Evolutionary conservation across 2,888 invertebrate species (phyloP), one percentile per base, ranked within the genome.

Genomic region (Diplazon laetatorius): DNA sequence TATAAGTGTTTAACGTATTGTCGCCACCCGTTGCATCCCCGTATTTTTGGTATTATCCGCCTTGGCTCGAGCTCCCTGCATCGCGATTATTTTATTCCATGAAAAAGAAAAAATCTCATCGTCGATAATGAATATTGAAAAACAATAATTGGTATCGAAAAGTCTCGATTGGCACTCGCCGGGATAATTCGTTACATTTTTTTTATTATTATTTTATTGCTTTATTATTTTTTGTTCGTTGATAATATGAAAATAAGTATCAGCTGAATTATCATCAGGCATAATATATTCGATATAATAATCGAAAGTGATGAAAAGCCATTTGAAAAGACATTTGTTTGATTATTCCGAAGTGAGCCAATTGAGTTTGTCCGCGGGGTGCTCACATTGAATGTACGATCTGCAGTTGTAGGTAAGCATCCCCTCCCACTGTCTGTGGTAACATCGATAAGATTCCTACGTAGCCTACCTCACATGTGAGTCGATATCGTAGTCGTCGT

Each of bases 341-440:
- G 69, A 73, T 72, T 77, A 73, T 77, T 80, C 65, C 69, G 70
- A 82, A 82, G 83, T 83, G 87, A 80, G 84, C 80, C 83, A 85
- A 84, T 85, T 85, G 83, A 84, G 81, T 63, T 65, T 71, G 79
- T 74, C 78, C 63, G 25, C 55, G 80, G 76, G 81, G 73, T 76
- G 82, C 80, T 84, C 80, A 84, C 82, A 82, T 84, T 86, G 85
- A 85, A 85, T 78, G 80, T 88, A 84, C 85, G 78, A 84, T 85
- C 86, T 85, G 83, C 88, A 88, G 87, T 87, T 87, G 84, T 87
- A 87, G 88, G 86, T 86, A 87, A 88, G 85, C 87, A 83, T 83
- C 86, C 82, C 75, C n/a, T n/a, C n/a, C 74, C 83, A 82, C 84
- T 82, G 82, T 85, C 83, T 85, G 85, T 85, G 86, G 86, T 87